Percentiles rank a stretch among this genome's conserved stretches.
phyloP scores from a whole-genome alignment of 2,113 vertebrate genomes.

The Nothocercus nigrocapillus region DNA sequence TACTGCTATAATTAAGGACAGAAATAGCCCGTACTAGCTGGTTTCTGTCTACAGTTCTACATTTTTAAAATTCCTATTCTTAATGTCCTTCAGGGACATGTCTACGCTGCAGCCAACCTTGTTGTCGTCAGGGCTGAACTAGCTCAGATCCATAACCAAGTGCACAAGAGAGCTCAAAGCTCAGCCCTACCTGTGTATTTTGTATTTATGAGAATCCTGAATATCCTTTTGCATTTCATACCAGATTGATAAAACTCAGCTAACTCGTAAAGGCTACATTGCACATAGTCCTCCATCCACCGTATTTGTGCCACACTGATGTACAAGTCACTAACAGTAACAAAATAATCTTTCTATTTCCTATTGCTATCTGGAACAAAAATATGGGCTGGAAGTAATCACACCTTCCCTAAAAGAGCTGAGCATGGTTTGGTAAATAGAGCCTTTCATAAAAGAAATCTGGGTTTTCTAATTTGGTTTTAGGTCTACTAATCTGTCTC shows the following conservation, averaged over 20 bases:
- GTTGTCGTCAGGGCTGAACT: not conserved
- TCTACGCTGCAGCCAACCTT: not conserved
- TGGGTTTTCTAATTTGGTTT: not conserved
- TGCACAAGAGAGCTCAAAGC: not conserved
- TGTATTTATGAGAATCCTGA: slow-evolving; percentile 22
- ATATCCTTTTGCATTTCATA: not conserved
- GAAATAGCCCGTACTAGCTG: not conserved
- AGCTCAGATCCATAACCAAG: not conserved
- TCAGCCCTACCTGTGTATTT: not conserved
- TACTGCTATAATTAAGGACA: not conserved
- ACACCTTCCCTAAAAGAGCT: not conserved
- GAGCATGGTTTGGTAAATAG: not conserved
- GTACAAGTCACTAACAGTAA: not conserved
- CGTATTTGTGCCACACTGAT: not conserved
- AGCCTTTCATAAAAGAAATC: not conserved
- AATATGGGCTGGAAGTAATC: not conserved
- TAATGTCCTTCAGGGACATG: not conserved
- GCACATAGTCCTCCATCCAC: not conserved
- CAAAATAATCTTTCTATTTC: not conserved
- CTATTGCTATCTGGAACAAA: not conserved
- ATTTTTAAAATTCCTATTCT: not conserved
- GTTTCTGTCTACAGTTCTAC: not conserved
- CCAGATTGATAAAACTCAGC: slow-evolving; percentile 44
- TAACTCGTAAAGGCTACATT: not conserved
- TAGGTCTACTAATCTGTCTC: not conserved